These are phyloP conservation scores for Cordylochernes scorpioides DNA, from an alignment of 2,888 invertebrate species.

Conservation along the genomic window DNA sequence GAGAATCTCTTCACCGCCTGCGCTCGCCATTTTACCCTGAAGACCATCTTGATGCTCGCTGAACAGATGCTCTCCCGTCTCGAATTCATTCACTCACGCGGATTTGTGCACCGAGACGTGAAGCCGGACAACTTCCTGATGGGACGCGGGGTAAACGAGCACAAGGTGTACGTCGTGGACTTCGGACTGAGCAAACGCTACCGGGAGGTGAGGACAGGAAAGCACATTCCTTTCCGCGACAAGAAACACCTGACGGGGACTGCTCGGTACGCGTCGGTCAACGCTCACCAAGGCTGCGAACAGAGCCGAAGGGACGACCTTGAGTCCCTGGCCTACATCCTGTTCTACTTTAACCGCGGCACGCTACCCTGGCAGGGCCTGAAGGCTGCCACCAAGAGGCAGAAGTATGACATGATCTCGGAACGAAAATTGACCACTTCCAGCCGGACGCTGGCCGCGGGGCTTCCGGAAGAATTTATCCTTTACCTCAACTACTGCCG, in stretches of 20 bases:
- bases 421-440: conserved; percentile 96
- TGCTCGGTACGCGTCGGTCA: neutral
- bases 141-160: neutral
- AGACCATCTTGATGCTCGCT: neutral
- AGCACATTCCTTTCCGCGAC: too few relatives aligned
- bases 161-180: neutral
- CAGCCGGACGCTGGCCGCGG: conserved; percentile 45
- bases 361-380: conserved; percentile 97
- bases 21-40: neutral
- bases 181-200: neutral
- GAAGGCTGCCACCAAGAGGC: conserved; percentile 90
- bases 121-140: neutral
- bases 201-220: neutral
- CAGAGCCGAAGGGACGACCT: conserved; percentile 90
- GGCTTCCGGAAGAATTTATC: conserved; percentile 57
- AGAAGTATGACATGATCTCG: conserved; percentile 95
- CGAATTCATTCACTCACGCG: neutral
- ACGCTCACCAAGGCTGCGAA: conserved; percentile 27
- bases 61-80: neutral
- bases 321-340: conserved; percentile 89
- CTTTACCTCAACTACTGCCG: conserved; percentile 89
- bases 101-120: neutral
- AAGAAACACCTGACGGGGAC: too few relatives aligned
- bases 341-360: conserved; percentile 98
- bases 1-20: neutral